A percentile compares a stretch with the other conserved stretches of the same genome.
These are phyloP conservation scores for Orchesella cincta DNA, from an alignment of 1,140 invertebrate species.

Conservation along the genomic window DNA sequence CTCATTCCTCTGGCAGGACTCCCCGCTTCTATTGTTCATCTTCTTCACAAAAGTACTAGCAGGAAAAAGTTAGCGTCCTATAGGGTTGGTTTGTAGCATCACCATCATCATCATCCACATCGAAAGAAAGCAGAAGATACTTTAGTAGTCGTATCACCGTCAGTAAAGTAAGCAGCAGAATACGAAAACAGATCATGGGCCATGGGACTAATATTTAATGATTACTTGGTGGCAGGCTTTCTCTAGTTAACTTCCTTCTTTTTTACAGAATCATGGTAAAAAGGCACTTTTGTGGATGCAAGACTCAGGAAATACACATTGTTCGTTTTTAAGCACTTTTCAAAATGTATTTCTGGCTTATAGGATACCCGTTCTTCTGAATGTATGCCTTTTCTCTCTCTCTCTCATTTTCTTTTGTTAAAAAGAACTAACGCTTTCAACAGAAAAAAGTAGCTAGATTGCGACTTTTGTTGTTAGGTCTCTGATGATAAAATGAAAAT, in stretches of 20 bases:
- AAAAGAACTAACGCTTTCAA: too few species aligned
- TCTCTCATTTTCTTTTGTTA: too few species aligned
- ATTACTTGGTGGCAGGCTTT: slow-evolving; percentile 27
- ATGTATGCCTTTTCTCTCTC: background rate
- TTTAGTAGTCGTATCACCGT: background rate
- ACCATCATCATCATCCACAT: too few species aligned
- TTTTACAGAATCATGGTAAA: background rate
- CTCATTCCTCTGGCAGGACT: too few species aligned
- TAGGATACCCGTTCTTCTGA: background rate
- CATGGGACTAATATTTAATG: slow-evolving; percentile 40
- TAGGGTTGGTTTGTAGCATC: too few species aligned
- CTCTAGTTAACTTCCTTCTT: slow-evolving; percentile 5
- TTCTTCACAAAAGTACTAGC: too few species aligned
- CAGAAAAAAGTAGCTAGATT: too few species aligned
- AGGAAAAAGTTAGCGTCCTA: too few species aligned
- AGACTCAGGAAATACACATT: background rate
- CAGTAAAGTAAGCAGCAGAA: background rate
- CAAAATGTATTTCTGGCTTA: background rate
- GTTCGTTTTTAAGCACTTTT: background rate
- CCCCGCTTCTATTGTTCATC: too few species aligned
- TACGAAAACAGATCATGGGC: slow-evolving; percentile 29
- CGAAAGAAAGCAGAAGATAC: too few species aligned
- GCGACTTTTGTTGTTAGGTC: too few species aligned
- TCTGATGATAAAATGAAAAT: too few species aligned
- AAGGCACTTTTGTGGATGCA: background rate